Conservation (phyloP, 2,888 invertebrate species). For the Megaustenia siamemsis region DNA sequence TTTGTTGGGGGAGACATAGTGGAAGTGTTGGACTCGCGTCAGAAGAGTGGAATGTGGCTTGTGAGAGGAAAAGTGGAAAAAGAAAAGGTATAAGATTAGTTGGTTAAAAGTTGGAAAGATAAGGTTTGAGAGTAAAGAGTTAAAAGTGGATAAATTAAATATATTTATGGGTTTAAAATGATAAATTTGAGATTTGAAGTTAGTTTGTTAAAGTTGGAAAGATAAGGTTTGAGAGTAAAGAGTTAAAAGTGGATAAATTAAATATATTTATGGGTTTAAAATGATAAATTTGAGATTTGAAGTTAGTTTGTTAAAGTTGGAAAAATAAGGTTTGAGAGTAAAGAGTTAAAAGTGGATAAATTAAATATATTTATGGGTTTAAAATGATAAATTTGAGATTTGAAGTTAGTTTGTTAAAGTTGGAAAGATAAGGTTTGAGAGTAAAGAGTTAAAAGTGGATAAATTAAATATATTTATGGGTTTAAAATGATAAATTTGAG, state of each 20-base stretch:
- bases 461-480: too few species aligned
- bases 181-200: constrained; percentile 53
- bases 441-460: too few species aligned
- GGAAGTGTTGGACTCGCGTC: constrained; percentile 72
- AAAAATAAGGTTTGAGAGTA: too few species aligned
- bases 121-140: too few species aligned
- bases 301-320: not conserved
- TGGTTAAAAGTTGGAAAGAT: not conserved
- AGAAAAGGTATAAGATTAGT: constrained; percentile 50
- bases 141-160: too few species aligned
- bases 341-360: too few species aligned
- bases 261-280: too few species aligned
- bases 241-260: too few species aligned
- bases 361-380: too few species aligned
- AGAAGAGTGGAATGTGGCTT: constrained; percentile 71
- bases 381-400: constrained; percentile 54
- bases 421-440: not conserved
- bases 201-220: not conserved
- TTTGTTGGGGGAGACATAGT: constrained; percentile 68
- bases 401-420: not conserved
- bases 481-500: too few species aligned
- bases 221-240: too few species aligned
- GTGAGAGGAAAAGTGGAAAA: constrained; percentile 61
- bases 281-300: constrained; percentile 54
- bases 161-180: too few species aligned